These are phyloP conservation scores for Emydoidea blandingii DNA, from an alignment of 2,797 vertebrate species.

Conservation along the genomic window DNA sequence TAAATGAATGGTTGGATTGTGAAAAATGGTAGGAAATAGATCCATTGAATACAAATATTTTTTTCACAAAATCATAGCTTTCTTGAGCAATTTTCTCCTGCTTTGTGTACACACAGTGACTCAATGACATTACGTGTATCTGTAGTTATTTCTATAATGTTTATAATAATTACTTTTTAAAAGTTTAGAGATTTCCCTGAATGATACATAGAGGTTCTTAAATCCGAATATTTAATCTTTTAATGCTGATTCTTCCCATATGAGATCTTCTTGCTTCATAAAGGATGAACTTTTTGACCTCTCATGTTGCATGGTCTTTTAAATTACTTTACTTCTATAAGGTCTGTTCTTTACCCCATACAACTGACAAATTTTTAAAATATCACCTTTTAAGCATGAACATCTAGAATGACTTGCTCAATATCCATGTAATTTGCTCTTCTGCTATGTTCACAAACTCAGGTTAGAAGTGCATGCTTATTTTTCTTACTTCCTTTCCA, in stretches of 20 bases:
- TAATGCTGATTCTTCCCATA: background rate
- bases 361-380: background rate
- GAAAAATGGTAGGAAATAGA: rapidly evolving
- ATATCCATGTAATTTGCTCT: background rate
- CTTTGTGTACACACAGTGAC: rapidly evolving
- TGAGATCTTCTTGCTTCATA: background rate
- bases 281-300: background rate
- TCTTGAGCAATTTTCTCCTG: background rate
- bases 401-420: background rate
- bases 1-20: background rate
- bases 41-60: background rate
- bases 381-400: background rate
- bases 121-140: rapidly evolving
- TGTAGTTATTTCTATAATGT: background rate
- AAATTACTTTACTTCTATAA: background rate
- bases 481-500: constrained; percentile 18
- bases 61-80: background rate
- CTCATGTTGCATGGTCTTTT: background rate
- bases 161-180: background rate
- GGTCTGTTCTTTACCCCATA: background rate
- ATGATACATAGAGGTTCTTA: background rate
- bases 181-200: background rate
- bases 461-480: background rate
- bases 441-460: background rate
- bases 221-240: background rate